Base-by-base conservation (phyloP, 1,140 invertebrate species). In the Orchestia grillus region DNA sequence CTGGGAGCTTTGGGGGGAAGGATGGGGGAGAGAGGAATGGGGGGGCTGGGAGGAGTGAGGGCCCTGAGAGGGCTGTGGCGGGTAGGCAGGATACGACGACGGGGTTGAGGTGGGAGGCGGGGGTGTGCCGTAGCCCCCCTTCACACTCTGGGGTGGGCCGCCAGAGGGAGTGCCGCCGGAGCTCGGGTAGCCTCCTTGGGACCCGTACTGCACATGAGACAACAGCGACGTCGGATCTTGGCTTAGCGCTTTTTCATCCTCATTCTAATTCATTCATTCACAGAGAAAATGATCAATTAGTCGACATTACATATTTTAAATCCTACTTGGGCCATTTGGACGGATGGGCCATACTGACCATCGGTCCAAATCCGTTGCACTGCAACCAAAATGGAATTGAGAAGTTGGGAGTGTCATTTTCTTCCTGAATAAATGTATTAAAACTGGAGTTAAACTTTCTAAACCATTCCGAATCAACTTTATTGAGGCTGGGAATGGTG, bases 21-120 rank as follows among this genome's bases (percentile, higher is more conserved):
- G 97, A 77, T 97, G 96, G 77, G 94, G 96, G 42, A 90, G 45
- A 41, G 90, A 44, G 42, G 87, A 91, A 62, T 97, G 97, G 23
- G 97, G 96, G 43, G 97, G 97, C 16, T 97, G 96, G 45, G 97
- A 97, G 11, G 97, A 97, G 77, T 97, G 97, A 96, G 97, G 97
- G 0, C 97, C 96, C 62, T 97, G 97, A 43, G 97, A 97, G 97
- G 97, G 97, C 87, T 97, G 97, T 92, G 97, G 97, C 45, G 57
- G 97, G 91, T 77, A 62, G 96, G 95, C 44, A 95, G 95, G 62
- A 96, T 95, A 87, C 77, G 95, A 96, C 43, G 95, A 96, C 36
- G 96, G 96, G 8, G 96, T 91, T 28, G 96, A 97, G 43, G 96
- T 97, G 53, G 95, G 96, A 11, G 95, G 96, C 43, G 96, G 96